Conservation (phyloP, 2,113 vertebrate species). For the Paramisgurnus dabryanus region DNA sequence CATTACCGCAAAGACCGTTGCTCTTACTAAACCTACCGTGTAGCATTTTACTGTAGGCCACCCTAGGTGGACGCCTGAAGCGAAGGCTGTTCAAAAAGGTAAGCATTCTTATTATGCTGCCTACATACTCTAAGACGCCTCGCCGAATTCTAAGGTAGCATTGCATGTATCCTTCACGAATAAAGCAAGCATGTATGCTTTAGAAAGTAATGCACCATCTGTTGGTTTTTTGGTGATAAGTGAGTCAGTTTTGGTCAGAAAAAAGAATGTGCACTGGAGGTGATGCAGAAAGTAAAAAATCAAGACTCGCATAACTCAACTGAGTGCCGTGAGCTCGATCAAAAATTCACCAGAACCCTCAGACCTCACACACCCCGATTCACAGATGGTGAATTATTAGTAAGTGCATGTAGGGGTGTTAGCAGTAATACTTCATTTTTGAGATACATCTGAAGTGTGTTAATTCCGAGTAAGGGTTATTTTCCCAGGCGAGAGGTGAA, state of each 20-base stretch:
- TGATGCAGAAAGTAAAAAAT: too few species aligned
- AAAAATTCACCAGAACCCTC: conserved; percentile 9
- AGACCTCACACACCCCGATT: neutral
- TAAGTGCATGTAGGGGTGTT: neutral
- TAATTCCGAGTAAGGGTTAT: conserved; percentile 24
- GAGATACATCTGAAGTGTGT: conserved; percentile 16
- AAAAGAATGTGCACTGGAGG: too few species aligned
- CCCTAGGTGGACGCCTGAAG: neutral
- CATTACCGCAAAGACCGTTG: neutral
- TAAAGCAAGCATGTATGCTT: too few species aligned
- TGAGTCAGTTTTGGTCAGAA: too few species aligned
- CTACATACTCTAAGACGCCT: too few species aligned
- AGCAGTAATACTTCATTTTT: conserved; percentile 9
- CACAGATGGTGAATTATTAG: conserved; percentile 5
- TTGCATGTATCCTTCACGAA: too few species aligned
- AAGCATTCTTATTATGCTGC: too few species aligned
- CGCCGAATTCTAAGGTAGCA: too few species aligned
- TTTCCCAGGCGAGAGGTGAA: conserved; percentile 10
- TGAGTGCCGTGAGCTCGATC: neutral
- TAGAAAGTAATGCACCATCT: too few species aligned
- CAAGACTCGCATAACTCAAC: neutral
- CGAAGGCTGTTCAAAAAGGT: too few species aligned
- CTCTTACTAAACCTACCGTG: neutral
- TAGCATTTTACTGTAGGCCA: neutral
- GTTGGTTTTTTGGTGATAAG: too few species aligned